Conservation (phyloP, 2,797 vertebrate species). For the Spheniscus humboldti region DNA sequence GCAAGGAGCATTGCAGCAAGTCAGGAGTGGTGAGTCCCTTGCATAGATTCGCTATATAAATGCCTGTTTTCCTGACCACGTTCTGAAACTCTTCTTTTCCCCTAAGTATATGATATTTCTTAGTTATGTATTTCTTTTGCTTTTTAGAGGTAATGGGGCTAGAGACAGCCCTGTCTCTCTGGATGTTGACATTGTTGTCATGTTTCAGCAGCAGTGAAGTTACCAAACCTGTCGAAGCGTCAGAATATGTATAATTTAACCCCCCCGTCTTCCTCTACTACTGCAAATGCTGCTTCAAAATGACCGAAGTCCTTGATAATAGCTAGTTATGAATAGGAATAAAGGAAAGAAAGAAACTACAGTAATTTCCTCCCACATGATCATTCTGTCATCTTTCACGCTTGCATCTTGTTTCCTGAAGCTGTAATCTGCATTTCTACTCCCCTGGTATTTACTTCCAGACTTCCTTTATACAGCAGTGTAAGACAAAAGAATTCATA, state of each 20-base stretch:
- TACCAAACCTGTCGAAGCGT: not conserved
- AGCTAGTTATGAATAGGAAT: constrained; percentile 44
- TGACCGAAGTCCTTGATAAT: constrained; percentile 2
- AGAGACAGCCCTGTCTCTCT: not conserved
- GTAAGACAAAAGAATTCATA: constrained; percentile 40
- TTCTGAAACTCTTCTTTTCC: not conserved
- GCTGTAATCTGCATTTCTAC: constrained; percentile 29
- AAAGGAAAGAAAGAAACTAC: constrained; percentile 23
- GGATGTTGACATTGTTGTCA: not conserved
- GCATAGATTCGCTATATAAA: not conserved
- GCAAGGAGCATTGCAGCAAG: not conserved
- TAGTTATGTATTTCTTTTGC: not conserved
- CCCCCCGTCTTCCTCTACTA: not conserved
- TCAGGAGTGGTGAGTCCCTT: not conserved
- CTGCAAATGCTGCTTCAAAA: constrained; percentile 16
- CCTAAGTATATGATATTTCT: not conserved
- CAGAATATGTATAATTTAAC: constrained; percentile 17
- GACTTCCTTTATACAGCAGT: not conserved
- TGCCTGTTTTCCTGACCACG: not conserved
- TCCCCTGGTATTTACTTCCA: constrained; percentile 30
- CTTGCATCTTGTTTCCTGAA: constrained; percentile 53
- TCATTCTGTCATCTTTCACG: constrained; percentile 48
- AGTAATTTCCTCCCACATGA: constrained; percentile 36
- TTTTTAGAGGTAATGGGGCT: not conserved
- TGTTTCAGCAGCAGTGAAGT: not conserved